Conservation (phyloP, 1,140 invertebrate species). For the Drosophila nigromelanica region DNA sequence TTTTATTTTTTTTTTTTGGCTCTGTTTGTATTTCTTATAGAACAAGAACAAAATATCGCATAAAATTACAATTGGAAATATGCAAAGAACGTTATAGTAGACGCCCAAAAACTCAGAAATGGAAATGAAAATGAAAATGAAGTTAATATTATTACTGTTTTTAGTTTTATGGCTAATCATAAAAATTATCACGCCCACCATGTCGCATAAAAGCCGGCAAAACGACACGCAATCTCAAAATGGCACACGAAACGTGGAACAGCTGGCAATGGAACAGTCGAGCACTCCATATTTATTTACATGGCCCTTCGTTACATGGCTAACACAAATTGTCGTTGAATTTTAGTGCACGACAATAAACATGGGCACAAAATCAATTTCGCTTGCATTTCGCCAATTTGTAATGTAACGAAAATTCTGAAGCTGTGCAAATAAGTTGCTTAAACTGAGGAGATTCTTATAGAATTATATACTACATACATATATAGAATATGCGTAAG, state of each 20-base stretch:
- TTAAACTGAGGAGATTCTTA: neutral
- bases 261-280: constrained; percentile 1
- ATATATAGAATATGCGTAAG: too few relatives aligned
- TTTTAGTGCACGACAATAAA: constrained; percentile 9
- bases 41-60: constrained; percentile 30
- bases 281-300: constrained; percentile 13
- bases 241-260: constrained; percentile 20
- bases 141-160: constrained; percentile 82
- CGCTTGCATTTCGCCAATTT: constrained; percentile 17
- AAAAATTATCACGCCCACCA: constrained; percentile 82
- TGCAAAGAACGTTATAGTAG: constrained; percentile 54
- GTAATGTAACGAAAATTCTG: too few relatives aligned
- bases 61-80: constrained; percentile 66
- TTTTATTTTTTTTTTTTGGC: constrained; percentile 34
- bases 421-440: too few relatives aligned
- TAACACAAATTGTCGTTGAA: constrained; percentile 30
- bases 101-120: neutral
- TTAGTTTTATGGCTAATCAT: constrained; percentile 81
- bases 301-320: constrained; percentile 15
- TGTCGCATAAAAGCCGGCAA: constrained; percentile 51
- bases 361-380: constrained; percentile 15
- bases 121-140: constrained; percentile 73
- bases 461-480: too few relatives aligned
- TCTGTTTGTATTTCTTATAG: constrained; percentile 36
- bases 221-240: constrained; percentile 27